phyloP scores from a whole-genome alignment of 2,888 invertebrate species.

The Amblyteles armatorius region DNA sequence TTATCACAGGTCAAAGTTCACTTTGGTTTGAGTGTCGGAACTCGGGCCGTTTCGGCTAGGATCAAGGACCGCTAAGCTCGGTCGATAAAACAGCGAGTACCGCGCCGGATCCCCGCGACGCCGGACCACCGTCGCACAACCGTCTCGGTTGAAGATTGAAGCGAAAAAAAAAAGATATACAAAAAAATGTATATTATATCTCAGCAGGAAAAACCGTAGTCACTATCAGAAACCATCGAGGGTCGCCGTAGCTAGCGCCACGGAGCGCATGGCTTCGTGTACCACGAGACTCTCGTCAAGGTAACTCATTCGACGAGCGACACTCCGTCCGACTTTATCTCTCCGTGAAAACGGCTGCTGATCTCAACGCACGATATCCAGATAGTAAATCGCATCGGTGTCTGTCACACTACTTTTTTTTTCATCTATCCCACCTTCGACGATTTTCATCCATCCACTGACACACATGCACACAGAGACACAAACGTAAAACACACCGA shows the following conservation, averaged over 20 bases:
- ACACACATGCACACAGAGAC: conserved; percentile 13
- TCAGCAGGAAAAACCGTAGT: neutral
- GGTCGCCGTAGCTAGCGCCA: neutral
- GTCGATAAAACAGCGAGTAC: conserved; percentile 56
- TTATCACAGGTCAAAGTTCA: conserved; percentile 41
- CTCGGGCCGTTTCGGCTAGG: neutral
- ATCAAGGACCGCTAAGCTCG: conserved; percentile 23
- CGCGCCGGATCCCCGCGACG: conserved; percentile 9
- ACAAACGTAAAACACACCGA: conserved; percentile 3
- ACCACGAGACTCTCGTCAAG: conserved; percentile 4
- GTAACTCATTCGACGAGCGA: neutral
- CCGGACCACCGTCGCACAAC: neutral
- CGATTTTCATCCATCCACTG: conserved; percentile 14
- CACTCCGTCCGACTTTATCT: neutral
- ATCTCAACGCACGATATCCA: conserved; percentile 39
- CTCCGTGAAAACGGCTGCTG: neutral
- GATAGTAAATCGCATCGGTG: conserved; percentile 17
- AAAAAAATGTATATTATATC: neutral
- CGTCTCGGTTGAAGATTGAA: neutral
- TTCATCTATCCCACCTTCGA: neutral
- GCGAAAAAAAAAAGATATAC: neutral
- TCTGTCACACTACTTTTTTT: conserved; percentile 2
- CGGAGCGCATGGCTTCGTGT: conserved; percentile 1
- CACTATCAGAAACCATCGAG: conserved; percentile 25
- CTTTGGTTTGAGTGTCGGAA: conserved; percentile 30